phyloP scores from a whole-genome alignment of 2,113 vertebrate genomes.

The Cyprinus carpio region DNA sequence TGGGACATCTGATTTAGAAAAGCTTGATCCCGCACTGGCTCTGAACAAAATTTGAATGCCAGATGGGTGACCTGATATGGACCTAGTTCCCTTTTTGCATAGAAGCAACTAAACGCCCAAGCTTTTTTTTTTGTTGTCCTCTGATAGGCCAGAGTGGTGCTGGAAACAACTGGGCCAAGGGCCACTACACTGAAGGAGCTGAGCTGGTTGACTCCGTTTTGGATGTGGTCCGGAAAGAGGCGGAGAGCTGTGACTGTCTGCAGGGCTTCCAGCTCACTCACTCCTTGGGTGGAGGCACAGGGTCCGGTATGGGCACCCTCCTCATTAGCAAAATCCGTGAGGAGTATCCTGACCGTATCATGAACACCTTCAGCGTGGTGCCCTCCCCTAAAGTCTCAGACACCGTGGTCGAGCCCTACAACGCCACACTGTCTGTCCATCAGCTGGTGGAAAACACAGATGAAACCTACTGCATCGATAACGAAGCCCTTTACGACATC shows the following conservation, averaged over 20 bases:
- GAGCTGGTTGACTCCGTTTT: conserved; percentile 57
- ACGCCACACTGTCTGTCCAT: conserved; percentile 59
- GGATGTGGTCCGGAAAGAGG: conserved; percentile 72
- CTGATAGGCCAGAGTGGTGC: conserved; percentile 57
- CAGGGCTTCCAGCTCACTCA: conserved; percentile 61
- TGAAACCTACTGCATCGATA: conserved; percentile 76
- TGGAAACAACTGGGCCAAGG: conserved; percentile 60
- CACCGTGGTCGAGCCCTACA: conserved; percentile 67
- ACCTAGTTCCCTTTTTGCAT: neutral
- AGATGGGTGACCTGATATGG: neutral
- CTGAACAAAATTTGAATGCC: conserved; percentile 19
- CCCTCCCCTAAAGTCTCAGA: conserved; percentile 80
- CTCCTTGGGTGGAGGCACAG: conserved; percentile 65
- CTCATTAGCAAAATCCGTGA: conserved; percentile 62
- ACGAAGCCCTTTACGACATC: conserved; percentile 82
- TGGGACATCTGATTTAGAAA: neutral
- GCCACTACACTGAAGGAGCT: conserved; percentile 60
- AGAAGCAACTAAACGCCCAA: neutral
- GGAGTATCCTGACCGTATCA: conserved; percentile 59
- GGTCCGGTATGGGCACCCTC: conserved; percentile 59
- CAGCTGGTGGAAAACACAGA: conserved; percentile 69
- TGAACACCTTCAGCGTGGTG: conserved; percentile 61
- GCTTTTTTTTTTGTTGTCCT: neutral
- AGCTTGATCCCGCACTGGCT: neutral
- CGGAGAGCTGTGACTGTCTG: conserved; percentile 56